Evolutionary conservation across 2,888 invertebrate genomes (phyloP), one percentile per base, ranked within the genome.

Genomic region (Xylota segnis): DNA sequence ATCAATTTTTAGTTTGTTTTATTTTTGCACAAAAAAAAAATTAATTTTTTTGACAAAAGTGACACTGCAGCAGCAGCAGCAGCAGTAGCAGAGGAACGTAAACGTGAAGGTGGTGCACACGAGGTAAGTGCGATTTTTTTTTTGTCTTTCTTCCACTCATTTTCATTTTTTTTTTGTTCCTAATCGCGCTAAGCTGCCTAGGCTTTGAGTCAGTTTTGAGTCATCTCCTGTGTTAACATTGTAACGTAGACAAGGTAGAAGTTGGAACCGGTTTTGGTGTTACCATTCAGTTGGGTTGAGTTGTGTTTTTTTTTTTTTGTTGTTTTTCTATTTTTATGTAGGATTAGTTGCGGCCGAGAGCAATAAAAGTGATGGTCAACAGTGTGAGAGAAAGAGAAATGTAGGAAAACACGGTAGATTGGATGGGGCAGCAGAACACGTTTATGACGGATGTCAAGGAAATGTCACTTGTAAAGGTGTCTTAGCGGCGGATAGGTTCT

Each of bases 191-290:
- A 56, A 68, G 61, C 27, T 70, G 61, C 66, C 43, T 79, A 75
- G 71, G 75, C 72, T 81, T 76, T 84, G 75, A 79, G 65, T 79
- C 84, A 75, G 65, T 71, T 77, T 83, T 83, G 83, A 83, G 83
- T 83, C 78, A 83, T 83, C 82, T 83, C 63, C 63, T 10, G 72
- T 74, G 61, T 68, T 77, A 61, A 70, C 43, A 59, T 47, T 83
- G 61, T 83, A 74, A 65, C 29, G 72, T 56, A 74, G 52, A 63
- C 58, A 54, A 74, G 56, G 59, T 63, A 63, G 72, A 75, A 70
- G 65, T 61, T 58, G 52, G n/a, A 84, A 84, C 84, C 84, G 84
- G 84, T 84, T 84, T 58, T 45, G 18, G 61, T 79, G 77, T 78
- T 75, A 74, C 79, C 79, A 79, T 70, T 83, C 47, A 47, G 71